Evolutionary conservation across 64 coral and sea anemone species (phyloP), one percentile per base, ranked within the genome.

Genomic region (Platygyra sinensis): DNA sequence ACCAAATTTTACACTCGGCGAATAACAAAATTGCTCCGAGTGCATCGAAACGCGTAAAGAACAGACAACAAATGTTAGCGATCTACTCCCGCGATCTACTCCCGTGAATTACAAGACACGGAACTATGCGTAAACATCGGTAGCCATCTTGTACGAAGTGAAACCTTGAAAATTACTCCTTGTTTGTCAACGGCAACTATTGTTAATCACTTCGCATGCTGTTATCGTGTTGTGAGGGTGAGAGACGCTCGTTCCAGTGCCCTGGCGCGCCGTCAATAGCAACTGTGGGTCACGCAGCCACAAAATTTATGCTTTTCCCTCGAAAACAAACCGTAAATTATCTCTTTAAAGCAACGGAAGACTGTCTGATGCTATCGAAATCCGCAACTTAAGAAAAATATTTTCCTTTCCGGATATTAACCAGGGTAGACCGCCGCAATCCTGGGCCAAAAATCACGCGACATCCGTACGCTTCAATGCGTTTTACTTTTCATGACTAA

Each of bases 201-300:
- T 85, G 81, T 85, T 85, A 71, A 72, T 63, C 17, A 69, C n/a
- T 24, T 85, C 63, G 63, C 62, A 85, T 36, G 81, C 62, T 71
- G 63, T 62, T 25, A 25, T 83, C 17, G 10, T 65, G 51, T 46
- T n/a, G 49, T 79, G 49, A n/a, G 80, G 60, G 60, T 9, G 33
- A 18, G 16, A 65, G 62, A 72, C 81, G 36, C 81, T 85, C 36
- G 32, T 30, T 25, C 81, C 81, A 85, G 67, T 85, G 30, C 62
- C 24, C 24, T 38, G 62, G 33, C 36, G 30, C 62, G 32, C 55
- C 18, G 61, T 67, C 55, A 20, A 81, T 81, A 81, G 27, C 79
- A 62, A 62, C 55, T 12, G 8, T 0, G 0, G 42, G 62, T 85
- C 81, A 85, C 81, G 81, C 62, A 71, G 62, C 8, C 2, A 36